These are phyloP conservation scores for Cabera pusaria DNA, from an alignment of 2,888 invertebrate species.

Conservation along the genomic window DNA sequence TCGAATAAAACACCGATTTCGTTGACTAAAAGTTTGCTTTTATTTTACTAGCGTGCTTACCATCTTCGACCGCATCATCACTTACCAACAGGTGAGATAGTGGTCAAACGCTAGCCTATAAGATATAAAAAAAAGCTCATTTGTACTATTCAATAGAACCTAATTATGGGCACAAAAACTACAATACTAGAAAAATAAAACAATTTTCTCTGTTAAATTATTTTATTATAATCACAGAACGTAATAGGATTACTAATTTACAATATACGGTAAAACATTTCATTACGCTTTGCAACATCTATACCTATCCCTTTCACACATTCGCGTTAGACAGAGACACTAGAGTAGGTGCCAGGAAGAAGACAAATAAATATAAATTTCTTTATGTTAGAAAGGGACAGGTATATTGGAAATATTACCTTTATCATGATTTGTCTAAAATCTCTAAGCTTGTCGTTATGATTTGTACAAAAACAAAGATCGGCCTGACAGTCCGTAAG, in stretches of 20 bases:
- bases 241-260: constrained; percentile 19
- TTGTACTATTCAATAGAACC: no score
- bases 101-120: no score
- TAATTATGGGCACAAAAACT: not conserved
- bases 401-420: constrained; percentile 4
- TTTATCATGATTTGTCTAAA: constrained; percentile 8
- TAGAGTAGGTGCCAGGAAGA: not conserved
- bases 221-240: constrained; percentile 20
- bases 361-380: not conserved
- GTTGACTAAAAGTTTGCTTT: no score
- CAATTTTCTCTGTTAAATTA: constrained; percentile 12
- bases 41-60: no score
- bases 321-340: constrained; percentile 1
- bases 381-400: constrained; percentile 5
- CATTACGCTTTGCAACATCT: not conserved
- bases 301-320: constrained; percentile 11
- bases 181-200: constrained; percentile 6
- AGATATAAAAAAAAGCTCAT: no score
- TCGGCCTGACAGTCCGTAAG: no score
- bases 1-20: no score
- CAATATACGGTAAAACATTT: constrained; percentile 10
- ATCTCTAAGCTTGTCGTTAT: constrained; percentile 1
- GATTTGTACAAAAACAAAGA: constrained; percentile 7
- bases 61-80: no score
- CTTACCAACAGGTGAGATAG: no score